These are phyloP conservation scores for Pempheris klunzingeri DNA, from an alignment of 2,797 vertebrate species.

Conservation along the genomic window DNA sequence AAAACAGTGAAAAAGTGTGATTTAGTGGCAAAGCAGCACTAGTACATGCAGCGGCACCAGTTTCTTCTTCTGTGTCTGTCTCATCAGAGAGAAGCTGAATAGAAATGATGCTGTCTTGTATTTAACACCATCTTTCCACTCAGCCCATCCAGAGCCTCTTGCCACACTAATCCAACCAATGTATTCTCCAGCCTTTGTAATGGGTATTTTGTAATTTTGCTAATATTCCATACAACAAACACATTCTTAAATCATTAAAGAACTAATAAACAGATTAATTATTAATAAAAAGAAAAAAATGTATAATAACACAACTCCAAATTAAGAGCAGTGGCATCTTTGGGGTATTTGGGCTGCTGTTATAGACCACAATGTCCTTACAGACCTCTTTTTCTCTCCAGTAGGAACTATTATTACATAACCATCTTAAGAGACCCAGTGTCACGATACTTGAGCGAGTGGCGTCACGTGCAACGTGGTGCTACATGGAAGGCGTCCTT, in stretches of 20 bases:
- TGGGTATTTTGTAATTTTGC: neutral
- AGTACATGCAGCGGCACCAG: neutral
- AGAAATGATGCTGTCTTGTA: neutral
- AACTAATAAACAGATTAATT: neutral
- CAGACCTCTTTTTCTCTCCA: conserved; percentile 54
- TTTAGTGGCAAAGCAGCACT: neutral
- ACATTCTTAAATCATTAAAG: neutral
- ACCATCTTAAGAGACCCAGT: conserved; percentile 97
- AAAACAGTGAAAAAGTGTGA: too few species aligned
- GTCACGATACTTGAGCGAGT: conserved; percentile 96
- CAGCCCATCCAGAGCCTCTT: neutral
- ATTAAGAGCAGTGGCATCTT: neutral
- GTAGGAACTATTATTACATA: conserved; percentile 97
- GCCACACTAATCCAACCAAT: neutral
- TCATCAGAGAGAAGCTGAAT: too few species aligned
- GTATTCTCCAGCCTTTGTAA: neutral
- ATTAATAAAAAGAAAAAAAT: neutral
- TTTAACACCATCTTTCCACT: neutral
- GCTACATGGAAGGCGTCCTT: conserved; percentile 97
- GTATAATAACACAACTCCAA: neutral
- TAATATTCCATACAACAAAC: neutral
- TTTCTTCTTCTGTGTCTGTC: too few species aligned
- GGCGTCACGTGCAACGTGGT: conserved; percentile 97
- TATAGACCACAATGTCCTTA: neutral
- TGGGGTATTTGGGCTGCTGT: neutral